Percentiles rank a stretch among this genome's conserved stretches.
phyloP scores from a whole-genome alignment of 2,888 invertebrate genomes.

The Polymixis flavicincta region DNA sequence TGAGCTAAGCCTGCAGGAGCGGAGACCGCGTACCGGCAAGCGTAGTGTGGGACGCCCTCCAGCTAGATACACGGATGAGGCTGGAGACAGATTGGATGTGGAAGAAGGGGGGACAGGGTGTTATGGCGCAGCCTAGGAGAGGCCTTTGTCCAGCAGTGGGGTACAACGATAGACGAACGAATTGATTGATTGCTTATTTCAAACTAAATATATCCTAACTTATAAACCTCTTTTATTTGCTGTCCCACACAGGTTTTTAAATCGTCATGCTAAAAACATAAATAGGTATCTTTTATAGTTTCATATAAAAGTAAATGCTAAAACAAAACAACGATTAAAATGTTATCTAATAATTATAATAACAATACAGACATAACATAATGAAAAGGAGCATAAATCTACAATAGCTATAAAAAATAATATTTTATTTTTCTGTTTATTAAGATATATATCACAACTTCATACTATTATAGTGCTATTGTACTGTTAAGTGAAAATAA shows the following conservation, averaged over 20 bases:
- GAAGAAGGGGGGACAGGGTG: too few species aligned
- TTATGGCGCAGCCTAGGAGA: neutral
- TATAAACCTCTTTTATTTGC: neutral
- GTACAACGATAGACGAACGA: neutral
- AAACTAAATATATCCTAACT: neutral
- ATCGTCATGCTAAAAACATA: neutral
- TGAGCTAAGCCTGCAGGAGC: too few species aligned
- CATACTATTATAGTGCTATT: neutral
- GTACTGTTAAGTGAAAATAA: slow-evolving; percentile 9
- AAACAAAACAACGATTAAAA: slow-evolving; percentile 4
- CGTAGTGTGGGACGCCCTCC: neutral
- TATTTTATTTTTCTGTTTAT: neutral
- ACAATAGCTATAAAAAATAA: slow-evolving; percentile 4
- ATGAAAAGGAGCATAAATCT: slow-evolving; percentile 9
- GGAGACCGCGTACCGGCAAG: neutral
- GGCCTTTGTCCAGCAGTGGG: too few species aligned
- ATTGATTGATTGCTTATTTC: neutral
- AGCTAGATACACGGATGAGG: neutral
- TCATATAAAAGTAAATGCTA: neutral
- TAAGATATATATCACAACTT: neutral
- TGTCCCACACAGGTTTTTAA: too few species aligned
- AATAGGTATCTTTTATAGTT: neutral
- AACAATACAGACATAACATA: slow-evolving; percentile 3
- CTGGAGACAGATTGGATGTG: neutral
- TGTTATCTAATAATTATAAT: neutral